Evolutionary conservation across 2,113 vertebrate species (phyloP).

Genomic region (Azemiops feae): DNA sequence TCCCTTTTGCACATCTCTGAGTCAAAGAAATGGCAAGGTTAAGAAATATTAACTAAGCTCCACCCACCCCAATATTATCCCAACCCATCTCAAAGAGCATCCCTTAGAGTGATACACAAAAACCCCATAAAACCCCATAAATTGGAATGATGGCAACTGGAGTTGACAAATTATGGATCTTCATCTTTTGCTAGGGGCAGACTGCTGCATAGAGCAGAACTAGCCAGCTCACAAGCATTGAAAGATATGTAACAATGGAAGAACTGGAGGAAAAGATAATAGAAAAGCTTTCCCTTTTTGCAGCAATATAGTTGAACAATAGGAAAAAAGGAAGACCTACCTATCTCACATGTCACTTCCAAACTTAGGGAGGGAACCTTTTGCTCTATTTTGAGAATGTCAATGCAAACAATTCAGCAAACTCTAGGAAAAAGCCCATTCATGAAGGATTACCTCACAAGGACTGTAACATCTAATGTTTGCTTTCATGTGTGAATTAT

Average conservation of each 20-base stretch:
- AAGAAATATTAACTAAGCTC: not conserved
- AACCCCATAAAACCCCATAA: not conserved
- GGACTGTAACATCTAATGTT: not conserved
- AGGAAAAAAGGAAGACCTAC: not conserved
- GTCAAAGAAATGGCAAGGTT: not conserved
- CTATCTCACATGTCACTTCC: not conserved
- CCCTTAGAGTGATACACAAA: not conserved
- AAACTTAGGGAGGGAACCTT: not conserved
- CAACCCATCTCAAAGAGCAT: not conserved
- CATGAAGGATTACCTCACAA: not conserved
- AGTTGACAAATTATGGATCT: not conserved
- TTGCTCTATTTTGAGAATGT: not conserved
- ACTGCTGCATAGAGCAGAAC: not conserved
- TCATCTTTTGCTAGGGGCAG: not conserved
- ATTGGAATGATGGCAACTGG: not conserved
- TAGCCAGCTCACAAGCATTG: not conserved
- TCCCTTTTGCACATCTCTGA: not conserved
- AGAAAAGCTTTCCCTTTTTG: not conserved
- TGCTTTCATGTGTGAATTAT: not conserved
- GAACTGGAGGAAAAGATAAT: not conserved
- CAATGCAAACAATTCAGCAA: not conserved
- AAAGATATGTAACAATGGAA: not conserved
- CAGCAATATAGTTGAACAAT: not conserved
- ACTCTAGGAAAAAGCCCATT: not conserved
- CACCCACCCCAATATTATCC: not conserved